Base-by-base conservation (phyloP, 2,888 invertebrate species). In the Apoda limacodes region DNA sequence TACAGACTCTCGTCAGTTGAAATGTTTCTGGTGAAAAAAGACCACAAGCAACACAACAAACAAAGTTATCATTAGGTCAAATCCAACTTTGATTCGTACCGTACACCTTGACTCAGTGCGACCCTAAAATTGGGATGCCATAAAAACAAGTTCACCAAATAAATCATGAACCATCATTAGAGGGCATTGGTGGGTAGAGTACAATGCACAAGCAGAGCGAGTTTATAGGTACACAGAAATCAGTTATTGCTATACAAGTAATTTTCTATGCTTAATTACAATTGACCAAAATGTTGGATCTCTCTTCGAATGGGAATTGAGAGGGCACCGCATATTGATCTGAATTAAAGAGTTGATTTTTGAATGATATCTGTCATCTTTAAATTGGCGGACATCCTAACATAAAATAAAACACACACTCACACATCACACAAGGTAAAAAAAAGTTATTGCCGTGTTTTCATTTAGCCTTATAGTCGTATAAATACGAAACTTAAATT, bases 111-210 rank as follows among this genome's bases (percentile, higher is more conserved):
- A 50, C 52, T 50, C 48, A 54, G 52, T 52, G 42, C 47, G 44
- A 47, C 45, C 43, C 43, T 45, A 45, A 55, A 58, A 57, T 62
- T 62, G 51, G 54, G 49, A 57, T 42, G 55, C 63, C 55, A 65
- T 71, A 69, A 72, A 70, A 72, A 67, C 62, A 53, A 62, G 60
- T 58, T 55, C 51, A 48, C 54, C 59, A 66, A 66, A 74, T 74
- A 75, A 71, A 75, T 74, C 71, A 74, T 74, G 67, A 58, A 55
- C 65, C 58, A 74, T 74, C 75, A 75, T 74, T 74, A 75, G 64
- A 53, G 52, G 56, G 50, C 51, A 49, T 51, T 46, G 44, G 38
- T 34, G 34, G 24, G 28, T 14, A 17, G n/a, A 35, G 45, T 11
- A 17, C 34, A 28, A 34, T 35, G 1, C 5, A 34, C 5, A 5